Conservation (phyloP, 2,113 vertebrate species). For the Mesembrinibis cayennensis region DNA sequence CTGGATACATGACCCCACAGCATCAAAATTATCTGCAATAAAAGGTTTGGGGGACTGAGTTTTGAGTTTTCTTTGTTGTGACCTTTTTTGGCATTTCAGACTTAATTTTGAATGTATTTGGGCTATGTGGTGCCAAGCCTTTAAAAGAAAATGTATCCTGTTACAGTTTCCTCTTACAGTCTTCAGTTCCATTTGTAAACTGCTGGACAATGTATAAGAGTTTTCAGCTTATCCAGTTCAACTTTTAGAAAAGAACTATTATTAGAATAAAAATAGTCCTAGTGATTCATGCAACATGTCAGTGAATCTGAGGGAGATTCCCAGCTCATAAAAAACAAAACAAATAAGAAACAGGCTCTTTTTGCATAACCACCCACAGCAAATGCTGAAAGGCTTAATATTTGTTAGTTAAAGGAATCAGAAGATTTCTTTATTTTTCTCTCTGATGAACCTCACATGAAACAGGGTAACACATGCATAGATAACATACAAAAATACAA, state of each 20-base stretch:
- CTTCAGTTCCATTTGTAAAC: not conserved
- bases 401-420: not conserved
- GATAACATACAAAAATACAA: not conserved
- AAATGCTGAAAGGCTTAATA: not conserved
- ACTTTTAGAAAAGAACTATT: not conserved
- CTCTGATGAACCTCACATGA: not conserved
- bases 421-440: not conserved
- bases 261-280: not conserved
- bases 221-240: not conserved
- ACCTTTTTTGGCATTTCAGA: not conserved
- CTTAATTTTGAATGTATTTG: not conserved
- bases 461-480: not conserved
- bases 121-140: not conserved
- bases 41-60: not conserved
- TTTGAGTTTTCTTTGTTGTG: not conserved
- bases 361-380: not conserved
- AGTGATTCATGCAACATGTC: constrained; percentile 11
- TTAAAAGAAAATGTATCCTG: constrained; percentile 26
- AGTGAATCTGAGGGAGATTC: constrained; percentile 10
- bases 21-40: not conserved
- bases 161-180: not conserved
- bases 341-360: not conserved
- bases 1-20: not conserved
- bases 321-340: not conserved
- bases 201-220: not conserved